Conservation (phyloP, 2,113 vertebrate genomes). For the Garra rufa region DNA sequence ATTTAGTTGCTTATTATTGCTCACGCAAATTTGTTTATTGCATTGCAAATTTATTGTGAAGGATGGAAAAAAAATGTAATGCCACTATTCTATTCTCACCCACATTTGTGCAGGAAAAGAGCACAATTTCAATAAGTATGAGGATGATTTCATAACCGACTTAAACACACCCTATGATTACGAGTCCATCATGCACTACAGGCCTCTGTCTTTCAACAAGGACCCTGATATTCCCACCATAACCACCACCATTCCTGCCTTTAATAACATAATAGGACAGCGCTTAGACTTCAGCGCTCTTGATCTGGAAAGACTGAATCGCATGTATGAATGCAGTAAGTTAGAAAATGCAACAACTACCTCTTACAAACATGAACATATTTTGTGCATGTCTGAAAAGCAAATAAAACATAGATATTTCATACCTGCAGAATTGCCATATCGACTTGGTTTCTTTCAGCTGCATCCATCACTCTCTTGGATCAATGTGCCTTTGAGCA, state of each 20-base stretch:
- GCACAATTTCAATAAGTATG: constrained; percentile 79
- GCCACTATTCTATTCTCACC: background rate
- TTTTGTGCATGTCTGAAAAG: background rate
- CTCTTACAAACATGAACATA: background rate
- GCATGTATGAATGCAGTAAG: constrained; percentile 88
- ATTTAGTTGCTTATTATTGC: background rate
- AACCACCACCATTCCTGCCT: constrained; percentile 81
- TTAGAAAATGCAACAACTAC: constrained; percentile 33
- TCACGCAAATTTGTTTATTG: background rate
- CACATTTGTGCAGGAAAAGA: constrained; percentile 64
- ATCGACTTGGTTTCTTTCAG: constrained; percentile 61
- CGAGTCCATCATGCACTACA: constrained; percentile 85
- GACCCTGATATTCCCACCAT: constrained; percentile 78
- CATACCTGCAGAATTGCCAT: background rate
- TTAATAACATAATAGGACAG: constrained; percentile 82
- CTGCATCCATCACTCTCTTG: constrained; percentile 78
- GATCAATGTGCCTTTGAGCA: constrained; percentile 84
- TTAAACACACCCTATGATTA: constrained; percentile 88
- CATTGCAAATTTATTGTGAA: background rate
- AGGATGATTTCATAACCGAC: constrained; percentile 77
- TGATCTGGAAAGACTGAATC: constrained; percentile 83
- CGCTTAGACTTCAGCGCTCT: constrained; percentile 81
- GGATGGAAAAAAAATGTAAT: background rate
- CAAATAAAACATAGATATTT: background rate
- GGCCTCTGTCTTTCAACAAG: constrained; percentile 82